These are phyloP conservation scores for Mycalesis mineus DNA, from an alignment of 2,888 invertebrate genomes.

Conservation along the genomic window DNA sequence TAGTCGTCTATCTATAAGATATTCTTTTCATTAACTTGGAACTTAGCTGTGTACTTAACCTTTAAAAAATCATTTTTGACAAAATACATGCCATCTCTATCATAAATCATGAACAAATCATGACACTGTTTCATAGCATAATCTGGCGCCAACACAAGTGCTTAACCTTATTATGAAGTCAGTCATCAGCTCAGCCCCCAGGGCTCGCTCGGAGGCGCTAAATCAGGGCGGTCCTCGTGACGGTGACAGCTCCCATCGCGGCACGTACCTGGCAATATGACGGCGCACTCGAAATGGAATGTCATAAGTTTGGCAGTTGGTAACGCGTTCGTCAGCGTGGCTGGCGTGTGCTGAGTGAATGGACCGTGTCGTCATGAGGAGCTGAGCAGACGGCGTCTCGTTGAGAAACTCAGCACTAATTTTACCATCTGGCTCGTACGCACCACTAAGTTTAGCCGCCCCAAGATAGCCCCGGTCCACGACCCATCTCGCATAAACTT, in stretches of 20 bases:
- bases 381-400: slow-evolving; percentile 72
- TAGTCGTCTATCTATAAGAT: neutral
- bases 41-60: no score
- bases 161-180: slow-evolving; percentile 4
- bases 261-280: slow-evolving; percentile 51
- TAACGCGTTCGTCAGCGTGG: slow-evolving; percentile 50
- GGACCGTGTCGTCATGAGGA: slow-evolving; percentile 69
- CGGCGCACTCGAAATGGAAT: slow-evolving; percentile 63
- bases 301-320: slow-evolving; percentile 75
- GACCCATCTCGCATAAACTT: slow-evolving; percentile 79
- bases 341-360: slow-evolving; percentile 66
- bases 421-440: slow-evolving; percentile 76
- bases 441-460: slow-evolving; percentile 80
- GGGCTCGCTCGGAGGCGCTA: slow-evolving; percentile 4
- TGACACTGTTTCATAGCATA: neutral
- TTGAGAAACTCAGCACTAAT: slow-evolving; percentile 67
- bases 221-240: slow-evolving; percentile 23
- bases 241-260: slow-evolving; percentile 21
- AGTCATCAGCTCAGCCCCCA: neutral
- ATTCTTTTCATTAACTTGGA: no score
- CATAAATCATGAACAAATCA: neutral
- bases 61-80: neutral
- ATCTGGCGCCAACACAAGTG: neutral
- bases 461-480: slow-evolving; percentile 79
- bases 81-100: neutral